These are phyloP conservation scores for Meiosimyza platycephala DNA, from an alignment of 2,888 invertebrate genomes.

Conservation along the genomic window DNA sequence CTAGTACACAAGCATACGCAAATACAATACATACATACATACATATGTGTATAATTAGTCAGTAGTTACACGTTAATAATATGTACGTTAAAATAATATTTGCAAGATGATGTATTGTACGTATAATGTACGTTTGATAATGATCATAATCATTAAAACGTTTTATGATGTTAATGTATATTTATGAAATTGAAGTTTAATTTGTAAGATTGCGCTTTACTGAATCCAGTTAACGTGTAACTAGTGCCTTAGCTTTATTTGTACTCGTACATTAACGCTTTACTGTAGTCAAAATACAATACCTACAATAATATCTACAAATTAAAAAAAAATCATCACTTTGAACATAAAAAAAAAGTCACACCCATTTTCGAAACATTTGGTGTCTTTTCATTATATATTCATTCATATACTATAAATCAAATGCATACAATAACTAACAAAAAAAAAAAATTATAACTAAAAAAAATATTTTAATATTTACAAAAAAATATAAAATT, in stretches of 20 bases:
- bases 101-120: background rate
- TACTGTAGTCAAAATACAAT: conserved; percentile 48
- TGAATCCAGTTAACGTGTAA: conserved; percentile 59
- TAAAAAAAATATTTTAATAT: background rate
- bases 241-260: conserved; percentile 64
- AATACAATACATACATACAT: background rate
- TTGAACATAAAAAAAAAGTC: no score
- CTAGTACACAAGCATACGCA: background rate
- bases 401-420: conserved; percentile 22
- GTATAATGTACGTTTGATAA: background rate
- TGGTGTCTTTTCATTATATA: no score
- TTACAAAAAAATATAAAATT: conserved; percentile 21
- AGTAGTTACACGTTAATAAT: conserved; percentile 65
- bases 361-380: no score
- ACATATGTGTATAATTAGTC: conserved; percentile 52
- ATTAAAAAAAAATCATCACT: background rate
- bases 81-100: conserved; percentile 6
- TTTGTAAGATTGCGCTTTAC: conserved; percentile 15
- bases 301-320: conserved; percentile 1
- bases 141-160: no score
- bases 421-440: conserved; percentile 17
- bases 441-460: background rate
- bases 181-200: conserved; percentile 10
- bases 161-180: background rate
- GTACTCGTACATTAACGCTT: conserved; percentile 58